Conservation (phyloP, 2,888 invertebrate species). For the Zygothrica quintamaculata region DNA sequence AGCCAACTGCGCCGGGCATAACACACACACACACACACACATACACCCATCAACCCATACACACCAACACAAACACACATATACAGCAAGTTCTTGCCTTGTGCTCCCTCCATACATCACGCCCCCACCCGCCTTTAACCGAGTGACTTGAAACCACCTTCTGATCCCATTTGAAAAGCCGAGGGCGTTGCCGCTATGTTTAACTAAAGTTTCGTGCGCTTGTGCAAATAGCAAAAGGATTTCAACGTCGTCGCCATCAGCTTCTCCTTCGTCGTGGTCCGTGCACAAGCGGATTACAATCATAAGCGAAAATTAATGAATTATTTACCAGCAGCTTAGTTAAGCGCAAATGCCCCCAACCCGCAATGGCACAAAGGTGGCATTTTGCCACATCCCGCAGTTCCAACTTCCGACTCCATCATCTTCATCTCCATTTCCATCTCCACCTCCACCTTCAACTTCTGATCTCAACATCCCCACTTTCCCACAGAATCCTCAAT, state of each 20-base stretch:
- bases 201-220: slow-evolving; percentile 72
- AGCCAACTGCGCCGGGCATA: slow-evolving; percentile 31
- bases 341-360: slow-evolving; percentile 47
- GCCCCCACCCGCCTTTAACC: neutral
- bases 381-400: slow-evolving; percentile 18
- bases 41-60: neutral
- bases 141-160: neutral
- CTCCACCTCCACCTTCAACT: too few species aligned
- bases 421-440: too few species aligned
- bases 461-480: neutral
- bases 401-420: neutral
- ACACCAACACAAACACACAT: neutral
- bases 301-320: slow-evolving; percentile 82
- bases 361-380: slow-evolving; percentile 18
- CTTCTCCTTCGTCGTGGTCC: slow-evolving; percentile 37
- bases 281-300: slow-evolving; percentile 76
- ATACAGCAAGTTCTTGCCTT: too few species aligned
- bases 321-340: slow-evolving; percentile 81
- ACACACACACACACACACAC: slow-evolving; percentile 11
- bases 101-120: neutral
- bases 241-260: slow-evolving; percentile 48
- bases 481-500: slow-evolving; percentile 17
- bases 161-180: slow-evolving; percentile 43
- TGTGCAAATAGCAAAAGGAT: slow-evolving; percentile 73
- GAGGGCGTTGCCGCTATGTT: slow-evolving; percentile 62